Evolutionary conservation across 2,888 invertebrate genomes (phyloP), one percentile per base, ranked within the genome.

Genomic region (Acheta domesticus): DNA sequence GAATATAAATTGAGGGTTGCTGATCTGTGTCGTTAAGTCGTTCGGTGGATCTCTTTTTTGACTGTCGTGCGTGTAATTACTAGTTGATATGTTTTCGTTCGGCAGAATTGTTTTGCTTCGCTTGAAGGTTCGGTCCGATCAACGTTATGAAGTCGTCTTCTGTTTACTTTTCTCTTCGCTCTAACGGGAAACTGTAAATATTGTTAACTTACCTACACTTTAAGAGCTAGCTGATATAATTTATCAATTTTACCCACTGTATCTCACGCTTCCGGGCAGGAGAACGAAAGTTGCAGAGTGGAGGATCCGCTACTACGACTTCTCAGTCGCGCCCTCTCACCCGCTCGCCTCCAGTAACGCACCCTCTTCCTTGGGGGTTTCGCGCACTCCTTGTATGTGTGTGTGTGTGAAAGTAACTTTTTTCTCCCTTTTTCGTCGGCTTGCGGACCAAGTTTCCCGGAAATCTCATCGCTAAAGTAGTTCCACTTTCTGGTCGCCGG

Each of bases 1-100:
- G n/a, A n/a, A 62, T 62, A 62, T 62, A 62, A 62, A 62, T 62
- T 62, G n/a, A n/a, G 62, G 62, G n/a, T 62, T n/a, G n/a, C 62
- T 62, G 62, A 62, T 62, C n/a, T n/a, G 62, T 62, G 62, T 62
- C 62, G 62, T 62, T 62, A 62, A n/a, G 62, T 36, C 36, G 36
- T 36, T 36, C 36, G 36, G 36, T 36, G 8, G 36, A 36, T 36
- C 8, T 36, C 36, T 36, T 36, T 36, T 36, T 36, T 36, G 36
- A 36, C 36, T 36, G 36, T 36, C 36, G 36, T 36, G 36, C 36
- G 36, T 36, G 36, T 36, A 36, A 36, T 36, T 36, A 36, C 36
- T 36, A 36, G 36, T 36, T 36, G 36, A 36, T 36, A 36, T 36
- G 36, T 36, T 36, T 36, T 36, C 36, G 36, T 36, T 36, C 36